phyloP scores from a whole-genome alignment of 2,797 vertebrate genomes.

The Gorsachius magnificus region DNA sequence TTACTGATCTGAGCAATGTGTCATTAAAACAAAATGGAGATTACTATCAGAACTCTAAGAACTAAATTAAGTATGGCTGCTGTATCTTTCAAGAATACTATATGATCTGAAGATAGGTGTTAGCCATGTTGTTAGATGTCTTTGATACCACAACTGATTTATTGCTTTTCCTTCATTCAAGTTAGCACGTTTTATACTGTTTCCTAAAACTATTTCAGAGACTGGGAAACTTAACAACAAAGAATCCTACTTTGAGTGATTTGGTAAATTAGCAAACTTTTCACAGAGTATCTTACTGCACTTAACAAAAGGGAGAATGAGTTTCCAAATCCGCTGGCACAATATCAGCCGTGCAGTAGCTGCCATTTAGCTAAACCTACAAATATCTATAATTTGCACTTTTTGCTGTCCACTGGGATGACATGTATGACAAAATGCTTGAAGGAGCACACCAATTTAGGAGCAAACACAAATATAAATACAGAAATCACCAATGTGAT shows the following conservation, averaged over 20 bases:
- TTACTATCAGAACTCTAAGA: neutral
- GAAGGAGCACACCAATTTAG: neutral
- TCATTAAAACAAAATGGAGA: neutral
- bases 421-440: neutral
- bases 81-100: neutral
- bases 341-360: slow-evolving; percentile 25
- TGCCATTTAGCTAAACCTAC: neutral
- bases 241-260: neutral
- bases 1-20: neutral
- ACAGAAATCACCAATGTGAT: neutral
- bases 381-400: neutral
- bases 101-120: neutral
- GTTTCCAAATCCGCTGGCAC: neutral
- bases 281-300: neutral
- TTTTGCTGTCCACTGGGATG: slow-evolving; percentile 9
- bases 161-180: slow-evolving; percentile 1
- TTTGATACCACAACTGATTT: neutral
- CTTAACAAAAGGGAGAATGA: slow-evolving; percentile 21
- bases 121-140: neutral
- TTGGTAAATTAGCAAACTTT: slow-evolving; percentile 3
- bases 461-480: slow-evolving; percentile 43
- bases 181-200: neutral
- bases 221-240: neutral
- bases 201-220: slow-evolving; percentile 10
- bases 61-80: neutral